phyloP scores from a whole-genome alignment of 2,113 vertebrate genomes.

The Muntiacus reevesi region DNA sequence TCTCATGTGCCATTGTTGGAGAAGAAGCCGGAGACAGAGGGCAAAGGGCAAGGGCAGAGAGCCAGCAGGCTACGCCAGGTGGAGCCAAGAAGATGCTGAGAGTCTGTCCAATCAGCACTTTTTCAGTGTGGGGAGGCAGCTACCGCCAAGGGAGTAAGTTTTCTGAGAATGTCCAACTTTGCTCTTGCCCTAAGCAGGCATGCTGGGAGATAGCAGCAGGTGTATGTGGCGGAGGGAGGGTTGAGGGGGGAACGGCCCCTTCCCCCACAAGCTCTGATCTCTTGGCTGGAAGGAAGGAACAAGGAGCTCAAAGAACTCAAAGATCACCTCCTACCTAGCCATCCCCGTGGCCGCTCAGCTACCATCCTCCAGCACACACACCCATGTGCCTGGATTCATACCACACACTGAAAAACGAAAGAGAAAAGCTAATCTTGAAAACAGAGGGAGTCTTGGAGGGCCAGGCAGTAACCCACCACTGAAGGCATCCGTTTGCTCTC shows the following conservation, averaged over 20 bases:
- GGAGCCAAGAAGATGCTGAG: not conserved
- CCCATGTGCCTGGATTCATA: not conserved
- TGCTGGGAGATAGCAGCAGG: not conserved
- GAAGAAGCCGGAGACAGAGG: not conserved
- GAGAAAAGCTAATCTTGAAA: not conserved
- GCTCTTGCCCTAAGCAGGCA: not conserved
- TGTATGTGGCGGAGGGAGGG: not conserved
- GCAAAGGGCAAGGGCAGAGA: conserved; percentile 18
- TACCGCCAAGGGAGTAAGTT: not conserved
- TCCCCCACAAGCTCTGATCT: not conserved
- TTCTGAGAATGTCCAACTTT: not conserved
- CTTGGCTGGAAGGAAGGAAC: conserved; percentile 15
- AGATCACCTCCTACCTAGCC: not conserved
- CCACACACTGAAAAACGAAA: not conserved
- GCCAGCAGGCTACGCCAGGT: not conserved
- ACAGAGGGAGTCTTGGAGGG: not conserved
- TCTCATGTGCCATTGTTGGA: not conserved
- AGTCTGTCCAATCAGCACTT: not conserved
- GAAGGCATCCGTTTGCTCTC: not conserved
- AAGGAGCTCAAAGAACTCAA: not conserved
- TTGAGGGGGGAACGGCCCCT: not conserved
- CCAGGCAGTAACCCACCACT: not conserved
- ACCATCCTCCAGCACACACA: not conserved
- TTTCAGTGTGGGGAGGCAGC: not conserved
- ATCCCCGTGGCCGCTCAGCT: not conserved